Evolutionary conservation across 2,113 vertebrate genomes (phyloP).

Genomic region (Sterna hirundo): DNA sequence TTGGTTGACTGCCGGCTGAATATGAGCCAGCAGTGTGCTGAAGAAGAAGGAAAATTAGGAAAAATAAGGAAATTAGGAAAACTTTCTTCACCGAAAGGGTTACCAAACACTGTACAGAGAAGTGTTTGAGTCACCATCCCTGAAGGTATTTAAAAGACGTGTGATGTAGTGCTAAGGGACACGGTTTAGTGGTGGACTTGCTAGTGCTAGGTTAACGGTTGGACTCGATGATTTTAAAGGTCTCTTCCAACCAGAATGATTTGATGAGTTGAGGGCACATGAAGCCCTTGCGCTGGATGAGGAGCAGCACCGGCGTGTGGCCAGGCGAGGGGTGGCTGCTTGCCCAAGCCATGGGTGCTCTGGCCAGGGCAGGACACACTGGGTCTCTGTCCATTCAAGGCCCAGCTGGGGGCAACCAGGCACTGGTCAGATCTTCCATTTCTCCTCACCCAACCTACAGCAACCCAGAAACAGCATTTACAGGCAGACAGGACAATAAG

Average conservation of each 20-base stretch:
- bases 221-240: background rate
- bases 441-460: background rate
- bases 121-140: background rate
- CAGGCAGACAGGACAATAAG: rapidly evolving
- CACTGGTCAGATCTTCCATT: background rate
- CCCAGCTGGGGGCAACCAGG: background rate
- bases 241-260: background rate
- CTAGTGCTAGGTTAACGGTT: background rate
- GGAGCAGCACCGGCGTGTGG: rapidly evolving
- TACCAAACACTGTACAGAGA: background rate
- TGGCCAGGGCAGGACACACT: rapidly evolving
- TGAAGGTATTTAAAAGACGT: too few species aligned
- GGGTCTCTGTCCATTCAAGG: background rate
- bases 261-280: background rate
- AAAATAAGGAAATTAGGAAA: too few species aligned
- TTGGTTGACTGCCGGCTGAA: background rate
- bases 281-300: background rate
- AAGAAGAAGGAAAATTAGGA: too few species aligned
- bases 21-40: too few species aligned
- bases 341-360: background rate
- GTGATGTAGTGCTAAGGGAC: background rate
- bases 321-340: rapidly evolving
- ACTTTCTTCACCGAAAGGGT: background rate
- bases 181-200: background rate
- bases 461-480: background rate